Conservation (phyloP, 2,113 vertebrate species). For the Vidua macroura region DNA sequence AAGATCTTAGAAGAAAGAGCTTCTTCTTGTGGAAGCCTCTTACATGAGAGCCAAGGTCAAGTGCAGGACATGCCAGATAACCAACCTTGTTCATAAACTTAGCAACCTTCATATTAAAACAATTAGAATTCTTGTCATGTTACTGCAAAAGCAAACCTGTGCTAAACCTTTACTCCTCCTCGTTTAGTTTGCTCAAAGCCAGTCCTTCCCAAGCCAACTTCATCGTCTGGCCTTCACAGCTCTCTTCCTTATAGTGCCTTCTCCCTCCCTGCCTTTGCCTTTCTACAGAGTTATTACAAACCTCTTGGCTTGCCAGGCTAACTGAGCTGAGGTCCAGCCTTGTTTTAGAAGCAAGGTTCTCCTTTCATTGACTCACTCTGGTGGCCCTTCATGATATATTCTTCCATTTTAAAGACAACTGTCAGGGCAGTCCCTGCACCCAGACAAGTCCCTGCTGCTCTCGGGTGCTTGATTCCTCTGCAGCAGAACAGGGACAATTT, state of each 20-base stretch:
- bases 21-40: not conserved
- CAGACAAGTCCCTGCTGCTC: not conserved
- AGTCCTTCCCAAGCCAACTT: not conserved
- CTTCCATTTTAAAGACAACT: not conserved
- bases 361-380: not conserved
- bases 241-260: not conserved
- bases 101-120: not conserved
- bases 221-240: not conserved
- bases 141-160: not conserved
- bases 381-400: not conserved
- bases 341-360: not conserved
- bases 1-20: not conserved
- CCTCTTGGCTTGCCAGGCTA: not conserved
- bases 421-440: not conserved
- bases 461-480: not conserved
- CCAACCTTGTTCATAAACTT: not conserved
- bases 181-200: not conserved
- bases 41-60: not conserved
- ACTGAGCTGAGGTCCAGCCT: not conserved
- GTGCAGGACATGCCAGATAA: not conserved
- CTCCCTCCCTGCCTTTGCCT: not conserved
- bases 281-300: not conserved
- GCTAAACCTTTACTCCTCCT: not conserved
- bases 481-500: fast-evolving
- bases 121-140: not conserved